These are phyloP conservation scores for Ptychobarbus kaznakovi DNA, from an alignment of 2,797 vertebrate genomes.

Conservation along the genomic window DNA sequence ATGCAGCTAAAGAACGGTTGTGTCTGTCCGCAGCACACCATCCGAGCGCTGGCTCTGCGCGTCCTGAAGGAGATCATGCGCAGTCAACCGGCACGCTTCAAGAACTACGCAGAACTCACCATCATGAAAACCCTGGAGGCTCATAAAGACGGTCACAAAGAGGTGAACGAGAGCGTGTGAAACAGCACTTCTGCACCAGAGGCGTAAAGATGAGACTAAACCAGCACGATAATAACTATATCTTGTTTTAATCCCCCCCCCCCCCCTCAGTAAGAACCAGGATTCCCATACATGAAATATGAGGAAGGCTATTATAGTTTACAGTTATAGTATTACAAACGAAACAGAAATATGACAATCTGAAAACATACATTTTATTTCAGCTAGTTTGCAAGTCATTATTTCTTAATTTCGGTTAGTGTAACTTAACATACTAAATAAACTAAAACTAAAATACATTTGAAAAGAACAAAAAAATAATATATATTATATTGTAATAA, in stretches of 20 bases:
- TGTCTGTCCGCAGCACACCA: conserved; percentile 80
- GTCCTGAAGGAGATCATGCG: conserved; percentile 92
- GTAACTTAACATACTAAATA: not conserved
- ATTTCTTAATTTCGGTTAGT: not conserved
- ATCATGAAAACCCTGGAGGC: conserved; percentile 98
- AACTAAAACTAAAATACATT: no score
- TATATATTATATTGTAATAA: no score
- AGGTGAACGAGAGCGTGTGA: conserved; percentile 76
- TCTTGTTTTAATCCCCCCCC: not conserved
- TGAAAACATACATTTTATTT: not conserved
- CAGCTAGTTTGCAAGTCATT: not conserved
- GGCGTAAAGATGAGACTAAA: not conserved
- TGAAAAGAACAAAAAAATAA: no score
- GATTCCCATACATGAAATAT: not conserved
- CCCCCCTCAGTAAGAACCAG: not conserved
- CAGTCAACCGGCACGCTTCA: conserved; percentile 92
- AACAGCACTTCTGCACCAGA: not conserved
- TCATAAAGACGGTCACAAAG: conserved; percentile 95
- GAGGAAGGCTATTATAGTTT: not conserved
- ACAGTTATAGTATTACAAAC: not conserved
- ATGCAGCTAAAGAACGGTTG: not conserved
- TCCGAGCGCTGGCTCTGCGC: conserved; percentile 87
- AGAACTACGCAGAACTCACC: conserved; percentile 94
- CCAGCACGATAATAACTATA: not conserved
- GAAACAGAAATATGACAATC: not conserved